These are phyloP conservation scores for Buphagus erythrorhynchus DNA, from an alignment of 2,797 vertebrate species.

Conservation along the genomic window DNA sequence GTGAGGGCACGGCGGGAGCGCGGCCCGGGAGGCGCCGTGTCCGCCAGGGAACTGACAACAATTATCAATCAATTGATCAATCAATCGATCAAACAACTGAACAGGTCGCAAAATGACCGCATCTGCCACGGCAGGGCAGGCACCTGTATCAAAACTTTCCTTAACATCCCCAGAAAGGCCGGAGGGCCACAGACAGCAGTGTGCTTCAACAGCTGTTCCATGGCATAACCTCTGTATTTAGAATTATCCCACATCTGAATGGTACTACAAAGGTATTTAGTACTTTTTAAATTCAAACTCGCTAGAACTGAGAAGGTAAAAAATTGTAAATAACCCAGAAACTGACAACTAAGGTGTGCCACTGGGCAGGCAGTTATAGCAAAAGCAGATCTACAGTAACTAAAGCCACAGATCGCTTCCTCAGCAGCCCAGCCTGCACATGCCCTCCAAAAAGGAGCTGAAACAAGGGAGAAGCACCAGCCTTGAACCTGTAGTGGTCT, in stretches of 20 bases:
- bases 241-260: not conserved
- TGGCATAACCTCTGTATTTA: not conserved
- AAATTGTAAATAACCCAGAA: not conserved
- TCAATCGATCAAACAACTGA: not conserved
- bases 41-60: not conserved
- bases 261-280: not conserved
- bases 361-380: not conserved
- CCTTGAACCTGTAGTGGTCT: not conserved
- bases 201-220: not conserved
- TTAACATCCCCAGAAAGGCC: not conserved
- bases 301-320: not conserved
- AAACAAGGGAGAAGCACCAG: not conserved
- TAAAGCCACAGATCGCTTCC: not conserved
- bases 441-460: not conserved
- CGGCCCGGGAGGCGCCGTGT: not conserved
- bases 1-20: rapidly evolving
- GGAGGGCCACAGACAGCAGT: not conserved
- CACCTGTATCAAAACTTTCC: rapidly evolving
- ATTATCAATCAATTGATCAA: not conserved
- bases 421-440: not conserved
- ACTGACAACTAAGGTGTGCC: not conserved
- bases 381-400: not conserved
- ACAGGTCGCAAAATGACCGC: not conserved
- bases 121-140: rapidly evolving
- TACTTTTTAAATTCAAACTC: not conserved